A percentile compares a stretch with the other conserved stretches of the same genome.
phyloP scores from a whole-genome alignment of 2,888 invertebrate species.

The Heliconius charithonia region DNA sequence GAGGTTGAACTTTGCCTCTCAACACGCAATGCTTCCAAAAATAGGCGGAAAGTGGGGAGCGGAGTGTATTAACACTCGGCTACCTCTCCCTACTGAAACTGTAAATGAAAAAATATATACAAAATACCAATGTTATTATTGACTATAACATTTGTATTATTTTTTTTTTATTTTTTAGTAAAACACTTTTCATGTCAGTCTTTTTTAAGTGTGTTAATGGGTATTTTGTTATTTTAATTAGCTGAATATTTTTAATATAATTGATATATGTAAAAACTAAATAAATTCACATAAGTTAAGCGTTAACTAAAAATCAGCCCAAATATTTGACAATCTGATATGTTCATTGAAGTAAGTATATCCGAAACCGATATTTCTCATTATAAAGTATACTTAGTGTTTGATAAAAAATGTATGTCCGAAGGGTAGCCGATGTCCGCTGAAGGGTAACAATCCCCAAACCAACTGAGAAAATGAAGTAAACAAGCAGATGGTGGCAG shows the following conservation, averaged over 20 bases:
- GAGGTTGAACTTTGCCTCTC: too few species aligned
- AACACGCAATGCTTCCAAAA: too few species aligned
- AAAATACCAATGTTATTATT: background rate
- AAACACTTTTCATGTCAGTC: background rate
- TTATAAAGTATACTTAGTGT: conserved; percentile 73
- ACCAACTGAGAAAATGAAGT: conserved; percentile 59
- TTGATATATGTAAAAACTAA: background rate
- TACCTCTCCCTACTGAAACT: too few species aligned
- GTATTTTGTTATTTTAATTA: background rate
- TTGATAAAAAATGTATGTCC: conserved; percentile 76
- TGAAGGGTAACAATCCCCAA: conserved; percentile 61
- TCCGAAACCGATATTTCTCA: conserved; percentile 83
- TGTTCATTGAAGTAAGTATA: conserved; percentile 74
- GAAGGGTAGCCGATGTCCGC: conserved; percentile 66
- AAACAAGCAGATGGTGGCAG: conserved; percentile 78
- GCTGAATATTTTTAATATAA: background rate
- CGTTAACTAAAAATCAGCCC: conserved; percentile 41
- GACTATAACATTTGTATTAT: background rate
- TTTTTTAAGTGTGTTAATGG: background rate
- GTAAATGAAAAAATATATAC: background rate
- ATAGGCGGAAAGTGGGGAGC: too few species aligned
- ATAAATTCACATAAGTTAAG: conserved; percentile 52
- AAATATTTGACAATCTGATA: conserved; percentile 78
- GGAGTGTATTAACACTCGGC: too few species aligned
- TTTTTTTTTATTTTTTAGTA: background rate